These are phyloP conservation scores for Platysteira castanea DNA, from an alignment of 2,113 vertebrate genomes.

Conservation along the genomic window DNA sequence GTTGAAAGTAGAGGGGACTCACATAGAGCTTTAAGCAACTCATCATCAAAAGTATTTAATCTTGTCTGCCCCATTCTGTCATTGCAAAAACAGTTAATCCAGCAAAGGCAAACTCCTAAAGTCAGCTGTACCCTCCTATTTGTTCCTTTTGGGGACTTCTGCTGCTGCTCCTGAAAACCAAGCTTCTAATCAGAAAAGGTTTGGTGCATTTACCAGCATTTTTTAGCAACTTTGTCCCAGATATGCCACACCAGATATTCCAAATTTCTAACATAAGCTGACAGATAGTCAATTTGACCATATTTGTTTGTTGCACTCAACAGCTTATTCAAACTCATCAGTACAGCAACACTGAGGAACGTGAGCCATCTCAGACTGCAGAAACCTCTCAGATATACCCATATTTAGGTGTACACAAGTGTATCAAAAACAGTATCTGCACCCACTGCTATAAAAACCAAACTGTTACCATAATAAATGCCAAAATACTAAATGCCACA, in stretches of 20 bases:
- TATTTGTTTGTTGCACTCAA: background rate
- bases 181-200: background rate
- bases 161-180: background rate
- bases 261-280: background rate
- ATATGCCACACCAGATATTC: background rate
- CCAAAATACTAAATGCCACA: background rate
- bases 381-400: background rate
- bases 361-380: background rate
- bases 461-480: background rate
- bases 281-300: background rate
- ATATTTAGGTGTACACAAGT: background rate
- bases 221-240: background rate
- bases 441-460: background rate
- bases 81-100: background rate
- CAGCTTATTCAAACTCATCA: background rate
- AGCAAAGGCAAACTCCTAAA: background rate
- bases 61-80: background rate
- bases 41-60: background rate
- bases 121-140: background rate
- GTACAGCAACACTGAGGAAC: background rate
- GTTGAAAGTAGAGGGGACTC: background rate
- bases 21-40: background rate
- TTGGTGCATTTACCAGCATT: background rate
- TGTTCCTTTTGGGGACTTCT: background rate
- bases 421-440: background rate